A percentile compares a stretch with the other conserved stretches of the same genome.
Evolutionary conservation across 2,113 vertebrate genomes (phyloP).

Genomic region (Indicator maculatus): DNA sequence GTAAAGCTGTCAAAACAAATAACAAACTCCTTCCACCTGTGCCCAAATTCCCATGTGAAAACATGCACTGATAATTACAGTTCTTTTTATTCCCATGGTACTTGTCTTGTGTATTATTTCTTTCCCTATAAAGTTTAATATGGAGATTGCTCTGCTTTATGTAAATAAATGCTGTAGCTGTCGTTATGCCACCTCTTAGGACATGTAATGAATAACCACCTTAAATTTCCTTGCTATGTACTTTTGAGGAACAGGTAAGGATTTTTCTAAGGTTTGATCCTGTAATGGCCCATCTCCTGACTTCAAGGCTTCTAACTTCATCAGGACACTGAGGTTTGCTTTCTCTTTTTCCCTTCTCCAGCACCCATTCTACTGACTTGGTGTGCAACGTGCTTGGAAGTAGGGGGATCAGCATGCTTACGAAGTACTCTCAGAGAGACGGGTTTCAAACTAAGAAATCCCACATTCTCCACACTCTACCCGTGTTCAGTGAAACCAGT

Average conservation of each 20-base stretch:
- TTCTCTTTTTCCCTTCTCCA: background rate
- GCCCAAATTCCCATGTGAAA: background rate
- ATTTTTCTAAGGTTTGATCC: slow-evolving; percentile 20
- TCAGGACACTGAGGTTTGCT: background rate
- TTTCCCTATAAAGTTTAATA: background rate
- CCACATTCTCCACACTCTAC: background rate
- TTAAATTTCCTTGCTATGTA: background rate
- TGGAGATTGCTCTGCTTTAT: background rate
- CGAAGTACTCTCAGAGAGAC: slow-evolving; percentile 27
- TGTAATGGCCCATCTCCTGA: background rate
- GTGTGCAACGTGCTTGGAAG: slow-evolving; percentile 28
- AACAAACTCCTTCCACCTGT: background rate
- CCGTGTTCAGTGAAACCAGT: slow-evolving; percentile 22
- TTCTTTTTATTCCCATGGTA: background rate
- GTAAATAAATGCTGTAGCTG: background rate
- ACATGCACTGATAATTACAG: background rate
- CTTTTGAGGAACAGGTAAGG: background rate
- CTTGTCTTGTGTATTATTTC: background rate
- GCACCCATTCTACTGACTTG: background rate
- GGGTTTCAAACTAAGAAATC: slow-evolving; percentile 25
- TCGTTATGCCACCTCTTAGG: background rate
- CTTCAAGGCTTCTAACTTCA: slow-evolving; percentile 7
- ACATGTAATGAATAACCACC: background rate
- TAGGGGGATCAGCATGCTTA: background rate
- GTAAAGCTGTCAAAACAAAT: background rate